Base-by-base conservation (phyloP, 2,797 vertebrate species). In the Rhinophrynus dorsalis region DNA sequence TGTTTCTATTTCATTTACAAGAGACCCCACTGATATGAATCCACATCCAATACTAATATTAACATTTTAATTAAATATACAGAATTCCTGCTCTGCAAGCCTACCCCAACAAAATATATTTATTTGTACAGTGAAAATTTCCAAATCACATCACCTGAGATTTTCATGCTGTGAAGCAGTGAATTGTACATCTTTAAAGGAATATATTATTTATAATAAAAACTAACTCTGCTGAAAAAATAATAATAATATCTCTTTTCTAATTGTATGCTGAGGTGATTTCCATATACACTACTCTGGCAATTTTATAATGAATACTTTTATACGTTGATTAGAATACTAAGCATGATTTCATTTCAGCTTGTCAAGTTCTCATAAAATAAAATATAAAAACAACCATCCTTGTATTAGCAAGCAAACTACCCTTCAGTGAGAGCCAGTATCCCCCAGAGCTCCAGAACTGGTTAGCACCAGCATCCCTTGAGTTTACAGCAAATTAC, bases 401-500 rank as follows among this genome's bases (percentile, higher is more conserved):
- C 83, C 83, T 80, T 85, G 82, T 85, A 92, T 91, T 90, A 91
- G 89, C 88, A 90, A 89, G 89, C 87, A 90, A 91, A 91, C 87
- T 90, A 88, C 86, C 88, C 85, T 91, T 90, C 88, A 84, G 86
- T 85, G 88, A 89, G 80, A 80, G 81, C 83, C 80, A 82, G 86
- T 84, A 87, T 89, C 87, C 90, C 90, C 88, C 86, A 80, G 79
- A 91, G 89, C 89, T 86, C 88, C 82, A 90, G 88, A 90, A 90
- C 88, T 91, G 90, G 89, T 91, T 92, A 91, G 88, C 87, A 77
- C 88, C 88, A 87, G 90, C 87, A 83, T 92, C 91, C 89, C 94
- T 86, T 90, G 90, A 91, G 91, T 89, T 90, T 90, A 88, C 90
- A 90, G 93, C 93, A 94, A 98, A 94, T 97, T 97, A 97, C 93